Evolutionary conservation across 2,888 invertebrate genomes (phyloP), one percentile per base, ranked within the genome.

Genomic region (Helobdella robusta): DNA sequence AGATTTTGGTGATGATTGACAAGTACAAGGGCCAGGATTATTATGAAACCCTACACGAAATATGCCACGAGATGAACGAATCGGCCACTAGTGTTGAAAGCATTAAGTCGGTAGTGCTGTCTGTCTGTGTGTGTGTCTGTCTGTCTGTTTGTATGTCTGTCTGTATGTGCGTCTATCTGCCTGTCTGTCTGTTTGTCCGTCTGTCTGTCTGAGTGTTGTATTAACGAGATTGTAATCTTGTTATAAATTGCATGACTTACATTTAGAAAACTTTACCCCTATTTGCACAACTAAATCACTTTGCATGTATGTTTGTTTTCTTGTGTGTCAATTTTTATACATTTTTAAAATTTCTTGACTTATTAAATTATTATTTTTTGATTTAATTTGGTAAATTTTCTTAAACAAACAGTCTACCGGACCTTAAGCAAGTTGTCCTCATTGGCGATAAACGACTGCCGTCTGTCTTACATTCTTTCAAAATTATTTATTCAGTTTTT

Each of bases 11-110:
- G 1, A 82, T 85, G 1, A 83, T 86, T 0, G 84, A 84, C 58
- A 78, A 74, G 0, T 86, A 84, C 74, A 86, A 85, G 74, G 82
- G 80, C 0, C 85, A 86, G 69, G 81, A 87, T 70, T 90, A 86
- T 75, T 86, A 86, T 69, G 80, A 84, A 35, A 84, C 87, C 72
- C 72, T 89, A 46, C 80, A 79, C 35, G 74, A 81, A 32, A 72
- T 86, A 4, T 82, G 84, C 25, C 88, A 88, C 0, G 85, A 84
- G 70, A 64, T 81, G 50, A 71, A 73, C 15, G 66, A 28, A 11
- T 25, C 36, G 11, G 25, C 52, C 2, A 18, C 20, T 32, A 32
- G 25, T 35, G 50, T 62, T 35, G 32, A 54, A n/a, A n/a, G n/a
- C n/a, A n/a, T n/a, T n/a, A n/a, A n/a, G n/a, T n/a, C n/a, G n/a